These are phyloP conservation scores for Apodemus agrarius DNA, from an alignment of 2,797 vertebrate genomes.

Conservation along the genomic window DNA sequence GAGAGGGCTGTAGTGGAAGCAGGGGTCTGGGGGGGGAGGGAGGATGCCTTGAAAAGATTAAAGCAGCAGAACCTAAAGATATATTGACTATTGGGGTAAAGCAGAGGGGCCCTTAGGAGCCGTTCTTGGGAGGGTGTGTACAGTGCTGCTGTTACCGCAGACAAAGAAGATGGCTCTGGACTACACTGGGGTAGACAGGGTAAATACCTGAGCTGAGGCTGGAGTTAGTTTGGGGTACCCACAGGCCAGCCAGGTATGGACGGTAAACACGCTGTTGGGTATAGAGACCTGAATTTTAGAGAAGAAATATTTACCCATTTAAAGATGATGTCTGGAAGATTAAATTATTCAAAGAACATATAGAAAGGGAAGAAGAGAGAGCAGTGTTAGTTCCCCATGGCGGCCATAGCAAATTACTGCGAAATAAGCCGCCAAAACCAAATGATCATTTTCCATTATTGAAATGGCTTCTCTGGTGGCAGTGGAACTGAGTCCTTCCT, in stretches of 20 bases:
- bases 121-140: background rate
- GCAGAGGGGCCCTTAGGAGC: background rate
- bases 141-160: background rate
- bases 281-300: background rate
- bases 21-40: background rate
- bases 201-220: background rate
- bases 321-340: background rate
- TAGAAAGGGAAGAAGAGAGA: background rate
- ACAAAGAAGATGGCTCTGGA: background rate
- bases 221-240: background rate
- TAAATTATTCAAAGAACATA: background rate
- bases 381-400: background rate
- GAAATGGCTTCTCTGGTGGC: background rate
- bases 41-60: background rate
- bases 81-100: background rate
- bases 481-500: background rate
- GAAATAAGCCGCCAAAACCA: background rate
- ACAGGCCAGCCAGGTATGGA: background rate
- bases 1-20: background rate
- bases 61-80: background rate
- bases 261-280: background rate
- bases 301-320: background rate
- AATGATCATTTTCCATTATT: background rate
- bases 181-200: too few relatives aligned
- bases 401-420: background rate